Evolutionary conservation across 2,888 invertebrate genomes (phyloP), one percentile per base, ranked within the genome.

Genomic region (Ryuthela nishihirai): DNA sequence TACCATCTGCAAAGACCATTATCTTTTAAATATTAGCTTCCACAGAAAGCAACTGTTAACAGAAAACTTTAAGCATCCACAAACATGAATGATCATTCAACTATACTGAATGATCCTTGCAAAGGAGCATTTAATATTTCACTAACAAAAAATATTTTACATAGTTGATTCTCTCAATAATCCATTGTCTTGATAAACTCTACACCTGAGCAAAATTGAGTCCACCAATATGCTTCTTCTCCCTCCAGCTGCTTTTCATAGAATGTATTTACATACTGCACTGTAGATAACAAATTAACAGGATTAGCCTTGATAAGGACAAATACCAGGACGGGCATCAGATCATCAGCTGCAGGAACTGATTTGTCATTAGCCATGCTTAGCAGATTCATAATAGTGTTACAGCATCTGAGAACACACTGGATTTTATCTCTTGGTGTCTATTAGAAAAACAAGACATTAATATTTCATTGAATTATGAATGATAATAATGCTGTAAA

Each of bases 111-210:
- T n/a, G 12, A n/a, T 7, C 24, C 24, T 4, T 17, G 24, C 4
- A 15, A 15, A 41, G 23, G 41, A 24, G 17, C 10, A 5, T n/a
- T 9, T 7, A 36, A 9, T 36, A 18, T 15, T 17, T 18, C 9
- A 21, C 18, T 21, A 6, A 17, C 39, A 5, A 10, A 41, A 41
- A 38, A 54, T 4, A n/a, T n/a, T n/a, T n/a, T n/a, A n/a, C n/a
- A n/a, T n/a, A n/a, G n/a, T n/a, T n/a, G n/a, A n/a, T n/a, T n/a
- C n/a, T n/a, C n/a, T 47, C 35, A 59, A 59, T 87, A 90, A 76
- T 89, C 89, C 93, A 97, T 93, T 52, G 91, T 95, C 80, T 98
- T 99, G 72, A 98, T 95, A 79, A 92, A 95, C 76, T 95, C 94
- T 48, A 97, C 90, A 42, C 93, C 93, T 0, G 95, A 87, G 71